Percentiles rank a stretch among this genome's conserved stretches.
Evolutionary conservation across 2,797 vertebrate genomes (phyloP).

Genomic region (Xiphorhynchus erythropygius): DNA sequence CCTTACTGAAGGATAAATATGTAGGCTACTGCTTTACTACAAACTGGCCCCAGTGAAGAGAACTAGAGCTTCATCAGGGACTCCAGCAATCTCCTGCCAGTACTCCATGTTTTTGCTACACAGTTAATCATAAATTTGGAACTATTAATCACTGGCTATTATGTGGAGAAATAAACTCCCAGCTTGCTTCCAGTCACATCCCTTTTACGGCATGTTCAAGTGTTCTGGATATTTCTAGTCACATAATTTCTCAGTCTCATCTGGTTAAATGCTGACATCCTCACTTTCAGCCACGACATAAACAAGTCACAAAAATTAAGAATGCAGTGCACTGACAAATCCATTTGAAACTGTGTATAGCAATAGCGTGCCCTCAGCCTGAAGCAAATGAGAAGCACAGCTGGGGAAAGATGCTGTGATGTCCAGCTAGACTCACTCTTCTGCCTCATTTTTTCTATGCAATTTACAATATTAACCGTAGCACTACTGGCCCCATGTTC

Average conservation of each 20-base stretch:
- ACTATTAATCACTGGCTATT: not conserved
- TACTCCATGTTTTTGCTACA: not conserved
- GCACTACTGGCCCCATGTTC: not conserved
- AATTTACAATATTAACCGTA: not conserved
- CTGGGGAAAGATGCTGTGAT: not conserved
- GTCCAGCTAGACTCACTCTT: not conserved
- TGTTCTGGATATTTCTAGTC: constrained; percentile 21
- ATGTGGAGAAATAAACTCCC: not conserved
- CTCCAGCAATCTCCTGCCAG: not conserved
- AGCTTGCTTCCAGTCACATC: not conserved
- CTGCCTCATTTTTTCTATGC: not conserved
- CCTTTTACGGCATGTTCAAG: not conserved
- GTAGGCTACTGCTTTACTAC: not conserved
- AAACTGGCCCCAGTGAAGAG: not conserved
- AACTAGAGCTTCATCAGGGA: not conserved
- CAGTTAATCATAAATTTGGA: not conserved
- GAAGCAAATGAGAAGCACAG: not conserved
- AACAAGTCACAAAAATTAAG: constrained; percentile 30
- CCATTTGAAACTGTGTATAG: not conserved
- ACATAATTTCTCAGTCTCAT: constrained; percentile 21
- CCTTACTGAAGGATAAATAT: not conserved
- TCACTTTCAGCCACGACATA: not conserved
- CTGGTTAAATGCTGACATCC: constrained; percentile 35
- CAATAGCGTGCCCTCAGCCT: not conserved
- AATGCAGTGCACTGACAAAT: not conserved